phyloP scores from a whole-genome alignment of 2,797 vertebrate species.

The Chelidonichthys spinosus region DNA sequence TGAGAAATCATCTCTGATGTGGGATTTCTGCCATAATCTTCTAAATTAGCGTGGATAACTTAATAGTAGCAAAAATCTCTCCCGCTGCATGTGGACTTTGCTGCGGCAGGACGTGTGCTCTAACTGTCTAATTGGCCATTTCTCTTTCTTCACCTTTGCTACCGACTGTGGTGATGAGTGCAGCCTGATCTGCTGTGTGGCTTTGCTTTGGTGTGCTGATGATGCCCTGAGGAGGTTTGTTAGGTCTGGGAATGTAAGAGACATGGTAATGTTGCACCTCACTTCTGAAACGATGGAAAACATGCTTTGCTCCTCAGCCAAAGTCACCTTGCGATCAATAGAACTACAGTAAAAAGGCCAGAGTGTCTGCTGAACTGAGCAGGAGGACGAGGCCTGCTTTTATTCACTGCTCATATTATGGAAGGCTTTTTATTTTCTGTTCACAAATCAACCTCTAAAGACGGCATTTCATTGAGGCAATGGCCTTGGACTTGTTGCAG shows the following conservation, averaged over 20 bases:
- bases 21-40: constrained; percentile 43
- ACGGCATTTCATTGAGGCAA: not conserved
- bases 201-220: constrained; percentile 39
- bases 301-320: not conserved
- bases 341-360: not conserved
- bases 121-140: constrained; percentile 27
- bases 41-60: constrained; percentile 32
- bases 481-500: not conserved
- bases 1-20: constrained; percentile 25
- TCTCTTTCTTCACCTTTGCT: constrained; percentile 29
- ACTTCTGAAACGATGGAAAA: constrained; percentile 5
- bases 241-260: constrained; percentile 22
- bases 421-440: not conserved
- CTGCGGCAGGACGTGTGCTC: constrained; percentile 11
- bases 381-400: not conserved
- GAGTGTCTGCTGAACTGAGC: not conserved
- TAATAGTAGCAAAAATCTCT: constrained; percentile 27
- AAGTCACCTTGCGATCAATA: not conserved
- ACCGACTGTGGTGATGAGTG: constrained; percentile 20
- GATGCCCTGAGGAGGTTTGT: constrained; percentile 27
- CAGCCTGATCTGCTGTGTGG: constrained; percentile 24
- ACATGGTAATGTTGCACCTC: constrained; percentile 24
- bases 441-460: not conserved
- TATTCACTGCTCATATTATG: not conserved
- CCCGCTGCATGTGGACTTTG: constrained; percentile 11